Evolutionary conservation across 2,113 vertebrate genomes (phyloP).

Genomic region (Macrotus californicus): DNA sequence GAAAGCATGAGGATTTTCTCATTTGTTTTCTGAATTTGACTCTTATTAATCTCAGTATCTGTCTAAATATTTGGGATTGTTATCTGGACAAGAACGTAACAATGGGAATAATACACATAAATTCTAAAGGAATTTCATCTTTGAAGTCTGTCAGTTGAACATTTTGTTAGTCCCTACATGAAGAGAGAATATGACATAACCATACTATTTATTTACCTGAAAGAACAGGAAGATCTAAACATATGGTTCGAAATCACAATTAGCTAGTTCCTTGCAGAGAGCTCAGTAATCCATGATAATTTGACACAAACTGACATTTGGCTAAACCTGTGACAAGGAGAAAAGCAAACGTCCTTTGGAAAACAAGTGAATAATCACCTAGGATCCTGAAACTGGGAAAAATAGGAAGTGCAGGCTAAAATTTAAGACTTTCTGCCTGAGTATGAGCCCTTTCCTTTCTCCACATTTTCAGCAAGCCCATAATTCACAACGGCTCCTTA

Average conservation of each 20-base stretch:
- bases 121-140: neutral
- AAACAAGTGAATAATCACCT: conserved; percentile 24
- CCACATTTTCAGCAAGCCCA: neutral
- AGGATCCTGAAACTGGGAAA: neutral
- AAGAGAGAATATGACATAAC: neutral
- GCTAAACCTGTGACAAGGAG: conserved; percentile 15
- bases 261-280: conserved; percentile 12
- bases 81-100: neutral
- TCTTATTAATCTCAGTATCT: neutral
- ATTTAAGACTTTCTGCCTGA: neutral
- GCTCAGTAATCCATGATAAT: conserved; percentile 45
- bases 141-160: neutral
- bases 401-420: neutral
- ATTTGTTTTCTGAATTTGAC: neutral
- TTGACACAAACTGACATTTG: conserved; percentile 47
- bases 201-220: conserved; percentile 6
- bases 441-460: neutral
- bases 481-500: neutral
- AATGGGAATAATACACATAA: neutral
- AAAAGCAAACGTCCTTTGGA: neutral
- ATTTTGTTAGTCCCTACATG: neutral
- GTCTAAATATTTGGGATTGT: neutral
- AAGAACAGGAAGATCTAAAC: neutral
- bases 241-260: conserved; percentile 36
- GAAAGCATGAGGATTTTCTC: neutral